Evolutionary conservation across 2,888 invertebrate species (phyloP), one percentile per base, ranked within the genome.

Genomic region (Busseola fusca): DNA sequence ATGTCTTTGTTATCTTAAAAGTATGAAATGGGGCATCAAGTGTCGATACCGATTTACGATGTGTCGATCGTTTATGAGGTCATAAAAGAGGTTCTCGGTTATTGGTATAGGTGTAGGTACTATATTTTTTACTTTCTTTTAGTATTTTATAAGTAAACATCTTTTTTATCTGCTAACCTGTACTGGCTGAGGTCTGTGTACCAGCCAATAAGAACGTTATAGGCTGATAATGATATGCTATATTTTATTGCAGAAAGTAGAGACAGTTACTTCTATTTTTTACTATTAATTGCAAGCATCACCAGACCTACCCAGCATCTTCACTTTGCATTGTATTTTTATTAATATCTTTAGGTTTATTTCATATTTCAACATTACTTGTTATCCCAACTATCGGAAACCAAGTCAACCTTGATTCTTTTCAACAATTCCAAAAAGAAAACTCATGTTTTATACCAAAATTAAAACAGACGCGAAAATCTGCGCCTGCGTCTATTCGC

Each of bases 401-500:
- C 9, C 7, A 16, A 57, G 6, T 25, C 48, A 56, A 50, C 57
- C 57, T 67, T 72, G 52, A 67, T 65, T 34, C 9, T n/a, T 58
- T 27, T 50, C 30, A 57, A 50, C 14, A 45, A 74, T 60, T 58
- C 37, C 30, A 65, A 81, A 71, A 70, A 69, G 56, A 69, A 60
- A 80, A 58, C 37, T 60, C 40, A 59, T 69, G 64, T 73, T 73
- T 72, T 59, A 45, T 12, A 74, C 52, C 66, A 69, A 72, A 75
- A 72, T 76, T 83, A 78, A 83, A 78, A 74, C 77, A 76, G 67
- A 72, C 63, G 64, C 69, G 72, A 69, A 80, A 85, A 83, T 66
- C 70, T 74, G 81, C 77, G 78, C 80, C 75, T 78, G 82, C 87
- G 85, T 80, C 84, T 83, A 80, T 80, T 91, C 91, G 84, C 85